Conservation (phyloP, 2,113 vertebrate genomes). For the Hippocampus mohnikei region DNA sequence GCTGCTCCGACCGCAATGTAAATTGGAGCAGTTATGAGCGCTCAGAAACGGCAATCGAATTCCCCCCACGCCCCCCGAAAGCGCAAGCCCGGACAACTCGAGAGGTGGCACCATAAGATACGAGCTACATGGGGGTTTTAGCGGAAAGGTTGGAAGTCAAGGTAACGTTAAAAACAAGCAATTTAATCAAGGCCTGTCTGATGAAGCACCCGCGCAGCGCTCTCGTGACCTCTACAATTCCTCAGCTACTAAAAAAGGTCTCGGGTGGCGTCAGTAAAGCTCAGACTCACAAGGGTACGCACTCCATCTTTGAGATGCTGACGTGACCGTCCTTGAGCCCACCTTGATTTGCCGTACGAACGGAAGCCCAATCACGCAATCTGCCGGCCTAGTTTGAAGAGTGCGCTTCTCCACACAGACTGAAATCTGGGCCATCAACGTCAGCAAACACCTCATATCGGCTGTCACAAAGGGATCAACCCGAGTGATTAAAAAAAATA, state of each 20-base stretch:
- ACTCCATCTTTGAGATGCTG: neutral
- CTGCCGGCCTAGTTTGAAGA: neutral
- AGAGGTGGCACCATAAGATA: slow-evolving; percentile 17
- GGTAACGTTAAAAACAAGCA: neutral
- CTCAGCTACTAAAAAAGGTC: neutral
- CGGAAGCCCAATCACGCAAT: neutral
- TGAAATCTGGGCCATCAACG: neutral
- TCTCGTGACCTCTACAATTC: neutral
- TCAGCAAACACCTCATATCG: neutral
- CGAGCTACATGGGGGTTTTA: neutral
- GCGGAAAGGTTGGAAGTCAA: neutral
- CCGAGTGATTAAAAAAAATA: neutral
- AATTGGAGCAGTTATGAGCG: slow-evolving; percentile 56
- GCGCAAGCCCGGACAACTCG: slow-evolving; percentile 24
- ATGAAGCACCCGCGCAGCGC: neutral
- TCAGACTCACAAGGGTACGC: neutral
- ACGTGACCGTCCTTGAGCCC: slow-evolving; percentile 22
- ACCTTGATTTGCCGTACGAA: slow-evolving; percentile 10
- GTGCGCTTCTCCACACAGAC: neutral
- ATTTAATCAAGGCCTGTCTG: neutral
- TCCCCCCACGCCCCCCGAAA: slow-evolving; percentile 26
- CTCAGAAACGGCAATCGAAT: slow-evolving; percentile 48
- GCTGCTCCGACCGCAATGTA: slow-evolving; percentile 53
- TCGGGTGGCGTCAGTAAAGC: neutral
- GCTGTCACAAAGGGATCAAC: neutral